phyloP scores from a whole-genome alignment of 2,113 vertebrate genomes.

The Neodon shergylaensis region DNA sequence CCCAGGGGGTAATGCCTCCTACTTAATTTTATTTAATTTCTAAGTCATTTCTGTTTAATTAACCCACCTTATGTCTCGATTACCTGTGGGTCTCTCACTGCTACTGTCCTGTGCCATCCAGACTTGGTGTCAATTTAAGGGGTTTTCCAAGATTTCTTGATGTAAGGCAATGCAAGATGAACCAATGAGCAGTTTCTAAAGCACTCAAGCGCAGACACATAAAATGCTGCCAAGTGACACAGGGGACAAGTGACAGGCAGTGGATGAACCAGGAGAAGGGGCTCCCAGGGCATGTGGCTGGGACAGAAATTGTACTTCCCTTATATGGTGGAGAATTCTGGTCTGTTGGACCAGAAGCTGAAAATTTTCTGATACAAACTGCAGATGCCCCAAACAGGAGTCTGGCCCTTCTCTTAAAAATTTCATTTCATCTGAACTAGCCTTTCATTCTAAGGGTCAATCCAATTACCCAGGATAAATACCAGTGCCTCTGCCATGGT shows the following conservation, averaged over 20 bases:
- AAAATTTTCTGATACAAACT: constrained; percentile 12
- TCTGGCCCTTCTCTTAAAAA: constrained; percentile 33
- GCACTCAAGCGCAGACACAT: not conserved
- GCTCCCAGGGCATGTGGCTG: not conserved
- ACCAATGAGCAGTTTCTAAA: not conserved
- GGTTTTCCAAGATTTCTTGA: not conserved
- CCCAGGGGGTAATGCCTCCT: constrained; percentile 13
- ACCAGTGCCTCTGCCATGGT: not conserved
- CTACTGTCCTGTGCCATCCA: not conserved
- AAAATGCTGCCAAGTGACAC: not conserved
- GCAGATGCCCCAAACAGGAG: not conserved
- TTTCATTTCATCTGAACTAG: constrained; percentile 61
- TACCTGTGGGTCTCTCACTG: constrained; percentile 21
- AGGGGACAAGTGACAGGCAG: not conserved
- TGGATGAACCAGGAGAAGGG: not conserved
- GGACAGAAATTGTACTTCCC: not conserved
- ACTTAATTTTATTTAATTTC: constrained; percentile 67
- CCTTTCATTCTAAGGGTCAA: constrained; percentile 64
- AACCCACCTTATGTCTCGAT: constrained; percentile 37
- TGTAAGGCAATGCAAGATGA: not conserved
- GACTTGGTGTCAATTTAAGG: not conserved
- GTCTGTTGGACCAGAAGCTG: not conserved
- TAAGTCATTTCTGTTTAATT: constrained; percentile 68
- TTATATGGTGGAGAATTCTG: not conserved
- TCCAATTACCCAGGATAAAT: constrained; percentile 65